These are phyloP conservation scores for Sesamia inferens DNA, from an alignment of 2,888 invertebrate genomes.

Conservation along the genomic window DNA sequence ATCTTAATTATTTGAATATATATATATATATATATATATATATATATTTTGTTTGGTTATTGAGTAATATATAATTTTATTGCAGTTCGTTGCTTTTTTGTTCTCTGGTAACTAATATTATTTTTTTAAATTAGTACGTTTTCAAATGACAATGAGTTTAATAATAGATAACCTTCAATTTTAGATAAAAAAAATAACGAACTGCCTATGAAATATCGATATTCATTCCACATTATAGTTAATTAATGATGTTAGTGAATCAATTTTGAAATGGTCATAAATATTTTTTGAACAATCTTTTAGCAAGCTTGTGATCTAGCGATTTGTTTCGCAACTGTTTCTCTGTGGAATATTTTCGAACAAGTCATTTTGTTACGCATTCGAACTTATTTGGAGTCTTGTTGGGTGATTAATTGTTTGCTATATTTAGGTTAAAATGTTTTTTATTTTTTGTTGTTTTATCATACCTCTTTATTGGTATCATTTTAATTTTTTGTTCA, in stretches of 20 bases:
- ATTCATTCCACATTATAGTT: slow-evolving; percentile 44
- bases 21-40: slow-evolving; percentile 25
- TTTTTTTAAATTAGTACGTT: slow-evolving; percentile 1
- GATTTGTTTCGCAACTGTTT: slow-evolving; percentile 46
- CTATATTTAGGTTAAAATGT: neutral
- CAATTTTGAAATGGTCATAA: slow-evolving; percentile 50
- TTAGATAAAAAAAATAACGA: slow-evolving; percentile 23
- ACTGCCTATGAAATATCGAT: slow-evolving; percentile 44
- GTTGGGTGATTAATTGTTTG: slow-evolving; percentile 7
- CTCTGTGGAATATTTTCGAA: slow-evolving; percentile 25
- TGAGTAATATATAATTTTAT: slow-evolving; percentile 36
- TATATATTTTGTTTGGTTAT: slow-evolving; percentile 33
- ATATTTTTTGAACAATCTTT: slow-evolving; percentile 53
- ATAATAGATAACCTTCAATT: slow-evolving; percentile 39
- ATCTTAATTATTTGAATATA: slow-evolving; percentile 64
- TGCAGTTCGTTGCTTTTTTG: slow-evolving; percentile 25
- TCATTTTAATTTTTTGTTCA: neutral
- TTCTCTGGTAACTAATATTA: slow-evolving; percentile 4
- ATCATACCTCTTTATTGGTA: too few relatives aligned
- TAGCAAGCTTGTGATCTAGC: slow-evolving; percentile 31
- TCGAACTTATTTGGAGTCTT: slow-evolving; percentile 11
- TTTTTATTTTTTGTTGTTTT: neutral
- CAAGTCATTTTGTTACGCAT: slow-evolving; percentile 1
- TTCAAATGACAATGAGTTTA: slow-evolving; percentile 39
- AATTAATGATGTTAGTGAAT: slow-evolving; percentile 53